phyloP scores from a whole-genome alignment of 2,113 vertebrate species.

The Cephalopholis sonnerati region DNA sequence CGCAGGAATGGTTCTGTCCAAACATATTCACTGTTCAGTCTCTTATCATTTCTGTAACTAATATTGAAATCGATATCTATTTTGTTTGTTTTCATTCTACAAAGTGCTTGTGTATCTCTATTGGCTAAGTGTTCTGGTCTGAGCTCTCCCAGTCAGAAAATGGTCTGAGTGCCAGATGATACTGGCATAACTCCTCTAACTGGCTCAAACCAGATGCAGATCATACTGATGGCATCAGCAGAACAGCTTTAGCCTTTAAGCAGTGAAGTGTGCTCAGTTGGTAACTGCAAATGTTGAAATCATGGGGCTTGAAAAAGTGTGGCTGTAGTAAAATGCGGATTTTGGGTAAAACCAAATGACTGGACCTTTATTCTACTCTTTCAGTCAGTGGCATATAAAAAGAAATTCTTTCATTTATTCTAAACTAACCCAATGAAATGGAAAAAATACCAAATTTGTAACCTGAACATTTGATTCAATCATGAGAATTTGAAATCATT shows the following conservation, averaged over 20 bases:
- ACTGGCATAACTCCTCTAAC: slow-evolving; percentile 18
- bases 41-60: background rate
- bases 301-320: background rate
- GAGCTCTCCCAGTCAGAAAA: background rate
- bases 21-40: slow-evolving; percentile 7
- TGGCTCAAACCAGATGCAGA: slow-evolving; percentile 13
- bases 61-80: background rate
- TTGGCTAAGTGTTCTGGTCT: background rate
- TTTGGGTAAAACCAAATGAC: background rate
- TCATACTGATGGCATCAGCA: slow-evolving; percentile 15
- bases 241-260: background rate
- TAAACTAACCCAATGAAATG: background rate
- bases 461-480: background rate
- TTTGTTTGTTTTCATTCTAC: background rate
- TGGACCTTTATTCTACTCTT: background rate
- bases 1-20: slow-evolving; percentile 26
- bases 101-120: background rate
- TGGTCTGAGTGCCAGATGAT: background rate
- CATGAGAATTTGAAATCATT: background rate
- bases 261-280: background rate
- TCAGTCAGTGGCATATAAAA: background rate
- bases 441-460: too few species aligned
- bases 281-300: slow-evolving; percentile 9
- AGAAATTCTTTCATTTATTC: background rate
- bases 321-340: background rate